Conservation (phyloP, 2,113 vertebrate species). For the Leptobrachium ailaonicum region DNA sequence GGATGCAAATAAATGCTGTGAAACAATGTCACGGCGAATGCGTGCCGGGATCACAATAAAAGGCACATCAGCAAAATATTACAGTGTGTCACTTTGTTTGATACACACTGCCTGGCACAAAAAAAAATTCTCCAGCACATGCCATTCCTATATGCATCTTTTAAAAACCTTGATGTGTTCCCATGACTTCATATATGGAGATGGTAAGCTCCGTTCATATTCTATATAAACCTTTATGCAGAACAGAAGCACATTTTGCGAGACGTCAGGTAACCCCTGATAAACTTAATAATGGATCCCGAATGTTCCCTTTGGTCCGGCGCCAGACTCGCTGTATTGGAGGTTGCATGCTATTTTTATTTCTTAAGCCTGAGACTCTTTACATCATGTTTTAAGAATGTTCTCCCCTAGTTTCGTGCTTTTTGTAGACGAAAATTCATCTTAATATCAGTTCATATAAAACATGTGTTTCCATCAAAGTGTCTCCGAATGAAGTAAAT, state of each 20-base stretch:
- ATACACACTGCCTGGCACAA: too few species aligned
- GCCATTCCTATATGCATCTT: too few species aligned
- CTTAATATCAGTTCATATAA: constrained; percentile 81
- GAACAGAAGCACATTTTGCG: constrained; percentile 80
- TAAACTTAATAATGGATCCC: constrained; percentile 80
- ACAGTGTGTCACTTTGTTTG: too few species aligned
- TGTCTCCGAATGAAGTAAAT: constrained; percentile 61
- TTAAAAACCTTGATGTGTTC: too few species aligned
- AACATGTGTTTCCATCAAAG: constrained; percentile 76
- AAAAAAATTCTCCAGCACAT: too few species aligned
- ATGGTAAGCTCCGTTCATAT: too few species aligned
- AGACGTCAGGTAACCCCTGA: constrained; percentile 66
- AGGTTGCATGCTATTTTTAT: constrained; percentile 73
- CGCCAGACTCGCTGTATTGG: constrained; percentile 63
- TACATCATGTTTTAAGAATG: constrained; percentile 75
- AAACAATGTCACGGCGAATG: too few species aligned
- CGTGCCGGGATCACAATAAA: too few species aligned
- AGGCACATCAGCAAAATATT: too few species aligned
- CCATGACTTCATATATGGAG: too few species aligned
- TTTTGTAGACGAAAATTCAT: constrained; percentile 82
- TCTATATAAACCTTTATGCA: constrained; percentile 45
- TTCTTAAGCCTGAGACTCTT: constrained; percentile 72
- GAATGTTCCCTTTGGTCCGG: constrained; percentile 71
- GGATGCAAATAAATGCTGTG: too few species aligned
- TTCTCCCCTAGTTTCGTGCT: constrained; percentile 75